Conservation (phyloP, 2,797 vertebrate genomes). For the Huso huso region DNA sequence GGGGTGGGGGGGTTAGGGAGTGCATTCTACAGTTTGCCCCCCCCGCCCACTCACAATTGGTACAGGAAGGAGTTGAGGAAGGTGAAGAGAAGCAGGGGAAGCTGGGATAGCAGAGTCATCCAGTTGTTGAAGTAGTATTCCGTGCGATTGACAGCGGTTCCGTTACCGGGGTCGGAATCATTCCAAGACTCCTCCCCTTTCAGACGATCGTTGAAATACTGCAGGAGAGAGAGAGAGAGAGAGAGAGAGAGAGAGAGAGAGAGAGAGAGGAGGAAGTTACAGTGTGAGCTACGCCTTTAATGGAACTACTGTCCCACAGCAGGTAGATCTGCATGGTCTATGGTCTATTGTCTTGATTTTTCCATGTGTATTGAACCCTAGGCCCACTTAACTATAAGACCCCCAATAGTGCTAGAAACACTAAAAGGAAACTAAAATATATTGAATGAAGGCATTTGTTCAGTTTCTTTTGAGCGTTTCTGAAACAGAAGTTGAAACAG, state of each 20-base stretch:
- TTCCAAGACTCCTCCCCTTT: constrained; percentile 16
- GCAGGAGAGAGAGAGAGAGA: background rate
- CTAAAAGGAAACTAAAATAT: background rate
- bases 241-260: background rate
- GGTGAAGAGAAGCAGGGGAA: constrained; percentile 80
- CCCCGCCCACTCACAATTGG: constrained; percentile 59
- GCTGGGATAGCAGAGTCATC: constrained; percentile 82
- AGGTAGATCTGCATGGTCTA: no score
- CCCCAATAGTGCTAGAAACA: background rate
- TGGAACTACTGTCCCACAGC: no score
- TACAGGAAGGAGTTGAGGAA: constrained; percentile 84
- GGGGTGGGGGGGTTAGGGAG: no score
- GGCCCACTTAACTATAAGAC: background rate
- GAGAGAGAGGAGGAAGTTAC: background rate
- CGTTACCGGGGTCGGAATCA: constrained; percentile 34
- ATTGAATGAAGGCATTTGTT: no score
- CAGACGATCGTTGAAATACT: constrained; percentile 76
- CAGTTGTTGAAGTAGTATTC: constrained; percentile 81
- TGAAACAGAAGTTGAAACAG: no score
- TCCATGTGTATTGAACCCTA: background rate
- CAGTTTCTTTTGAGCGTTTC: no score
- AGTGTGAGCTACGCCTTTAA: no score
- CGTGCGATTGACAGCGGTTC: constrained; percentile 21
- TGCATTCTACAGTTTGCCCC: constrained; percentile 17
- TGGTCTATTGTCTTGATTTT: background rate